Evolutionary conservation across 2,797 vertebrate species (phyloP).

Genomic region (Selene dorsalis): DNA sequence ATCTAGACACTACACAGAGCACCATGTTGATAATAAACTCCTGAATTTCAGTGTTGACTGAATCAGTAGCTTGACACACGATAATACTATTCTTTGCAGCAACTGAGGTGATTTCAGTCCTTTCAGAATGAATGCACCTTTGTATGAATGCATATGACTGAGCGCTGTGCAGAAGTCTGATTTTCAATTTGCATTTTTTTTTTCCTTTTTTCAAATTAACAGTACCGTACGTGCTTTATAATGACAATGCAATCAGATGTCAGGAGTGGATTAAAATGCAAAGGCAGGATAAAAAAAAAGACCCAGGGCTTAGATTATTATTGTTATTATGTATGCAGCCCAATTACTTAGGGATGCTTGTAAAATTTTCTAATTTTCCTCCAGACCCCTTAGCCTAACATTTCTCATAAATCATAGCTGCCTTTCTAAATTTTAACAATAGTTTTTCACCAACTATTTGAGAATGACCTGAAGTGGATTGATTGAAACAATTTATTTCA

Average conservation of each 20-base stretch:
- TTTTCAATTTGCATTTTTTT: background rate
- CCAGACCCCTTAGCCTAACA: conserved; percentile 5
- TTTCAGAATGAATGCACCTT: background rate
- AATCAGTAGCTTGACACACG: background rate
- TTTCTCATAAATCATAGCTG: conserved; percentile 18
- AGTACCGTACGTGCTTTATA: background rate
- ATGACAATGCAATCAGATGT: conserved; percentile 13
- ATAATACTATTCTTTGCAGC: background rate
- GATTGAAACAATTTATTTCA: background rate
- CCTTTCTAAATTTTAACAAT: conserved; percentile 2
- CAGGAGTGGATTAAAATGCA: conserved; percentile 11
- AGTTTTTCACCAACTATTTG: background rate
- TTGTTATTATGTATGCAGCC: conserved; percentile 29
- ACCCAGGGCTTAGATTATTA: conserved; percentile 18
- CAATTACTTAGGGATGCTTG: conserved; percentile 34
- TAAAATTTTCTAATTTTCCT: conserved; percentile 47
- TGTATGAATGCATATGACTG: background rate
- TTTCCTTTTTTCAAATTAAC: background rate
- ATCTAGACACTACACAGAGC: conserved; percentile 1
- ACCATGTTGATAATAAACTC: conserved; percentile 12
- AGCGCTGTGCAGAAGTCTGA: background rate
- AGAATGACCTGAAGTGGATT: background rate
- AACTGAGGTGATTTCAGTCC: background rate
- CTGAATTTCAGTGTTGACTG: conserved; percentile 3
- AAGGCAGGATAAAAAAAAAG: conserved; percentile 18